Conservation (phyloP, 2,888 invertebrate species). For the Heteromurus nitidus region DNA sequence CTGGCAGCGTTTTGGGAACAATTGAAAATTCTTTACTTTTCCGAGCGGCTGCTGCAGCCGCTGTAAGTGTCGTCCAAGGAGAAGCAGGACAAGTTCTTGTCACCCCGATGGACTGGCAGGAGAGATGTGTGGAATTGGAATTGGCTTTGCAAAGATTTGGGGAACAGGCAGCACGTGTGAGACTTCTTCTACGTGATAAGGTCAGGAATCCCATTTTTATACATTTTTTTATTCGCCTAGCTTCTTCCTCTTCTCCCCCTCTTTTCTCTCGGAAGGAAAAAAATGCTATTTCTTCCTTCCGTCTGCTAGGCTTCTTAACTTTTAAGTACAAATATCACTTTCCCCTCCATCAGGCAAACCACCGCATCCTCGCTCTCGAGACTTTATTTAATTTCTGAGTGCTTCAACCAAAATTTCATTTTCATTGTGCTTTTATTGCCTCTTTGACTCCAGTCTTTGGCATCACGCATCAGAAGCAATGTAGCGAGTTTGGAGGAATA, state of each 20-base stretch:
- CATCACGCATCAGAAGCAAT: constrained; percentile 15
- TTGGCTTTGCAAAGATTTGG: constrained; percentile 89
- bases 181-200: constrained; percentile 93
- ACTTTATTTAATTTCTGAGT: constrained; percentile 63
- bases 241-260: not conserved
- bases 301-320: too few species aligned
- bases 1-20: constrained; percentile 51
- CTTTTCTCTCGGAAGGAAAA: not conserved
- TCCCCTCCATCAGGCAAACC: too few species aligned
- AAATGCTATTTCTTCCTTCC: constrained; percentile 11
- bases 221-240: constrained; percentile 41
- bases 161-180: constrained; percentile 89
- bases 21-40: constrained; percentile 63
- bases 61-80: constrained; percentile 65
- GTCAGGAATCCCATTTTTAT: constrained; percentile 79
- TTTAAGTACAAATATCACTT: constrained; percentile 53
- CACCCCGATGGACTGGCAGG: constrained; percentile 86
- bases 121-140: constrained; percentile 87
- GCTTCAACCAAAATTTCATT: constrained; percentile 62
- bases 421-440: constrained; percentile 64
- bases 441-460: constrained; percentile 33
- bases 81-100: constrained; percentile 66
- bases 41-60: constrained; percentile 61
- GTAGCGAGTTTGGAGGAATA: constrained; percentile 6
- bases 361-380: constrained; percentile 28